Conservation (phyloP, 92 coral and sea anemone genomes). For the Pocillopora meandrina region DNA sequence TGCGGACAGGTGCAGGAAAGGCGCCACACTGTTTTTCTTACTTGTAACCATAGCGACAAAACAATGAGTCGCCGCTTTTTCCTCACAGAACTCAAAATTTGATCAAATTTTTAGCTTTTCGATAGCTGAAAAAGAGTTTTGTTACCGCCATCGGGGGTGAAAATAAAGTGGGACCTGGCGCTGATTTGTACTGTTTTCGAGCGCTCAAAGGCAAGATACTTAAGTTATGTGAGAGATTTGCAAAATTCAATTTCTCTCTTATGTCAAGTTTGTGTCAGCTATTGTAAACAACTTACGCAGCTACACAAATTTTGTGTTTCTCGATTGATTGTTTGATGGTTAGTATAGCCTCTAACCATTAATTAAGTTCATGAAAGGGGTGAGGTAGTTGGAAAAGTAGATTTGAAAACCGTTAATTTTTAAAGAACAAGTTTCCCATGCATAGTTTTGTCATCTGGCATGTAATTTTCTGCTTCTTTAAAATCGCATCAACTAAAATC, state of each 20-base stretch:
- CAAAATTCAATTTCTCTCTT: not conserved
- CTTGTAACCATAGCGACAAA: slow-evolving; percentile 62
- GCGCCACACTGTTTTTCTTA: slow-evolving; percentile 22
- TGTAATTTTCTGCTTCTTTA: too few species aligned
- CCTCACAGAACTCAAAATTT: not conserved
- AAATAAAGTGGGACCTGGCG: not conserved
- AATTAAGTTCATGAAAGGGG: not conserved
- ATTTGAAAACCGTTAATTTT: too few species aligned
- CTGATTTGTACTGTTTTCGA: not conserved
- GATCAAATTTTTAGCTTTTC: not conserved
- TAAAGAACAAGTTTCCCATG: too few species aligned
- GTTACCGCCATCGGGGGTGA: not conserved
- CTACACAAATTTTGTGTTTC: slow-evolving; percentile 7
- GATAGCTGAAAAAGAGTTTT: not conserved
- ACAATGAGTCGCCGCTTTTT: slow-evolving; percentile 10
- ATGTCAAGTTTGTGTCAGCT: not conserved
- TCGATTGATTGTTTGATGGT: slow-evolving; percentile 18
- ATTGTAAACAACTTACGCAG: slow-evolving; percentile 16
- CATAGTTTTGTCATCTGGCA: too few species aligned
- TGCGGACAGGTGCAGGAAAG: slow-evolving; percentile 50
- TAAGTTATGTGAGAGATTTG: not conserved
- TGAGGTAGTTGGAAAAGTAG: too few species aligned
- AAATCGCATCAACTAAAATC: too few species aligned
- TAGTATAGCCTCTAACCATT: not conserved
- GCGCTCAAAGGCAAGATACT: not conserved